Evolutionary conservation across 2,113 vertebrate species (phyloP).

Genomic region (Muntiacus muntjak): DNA sequence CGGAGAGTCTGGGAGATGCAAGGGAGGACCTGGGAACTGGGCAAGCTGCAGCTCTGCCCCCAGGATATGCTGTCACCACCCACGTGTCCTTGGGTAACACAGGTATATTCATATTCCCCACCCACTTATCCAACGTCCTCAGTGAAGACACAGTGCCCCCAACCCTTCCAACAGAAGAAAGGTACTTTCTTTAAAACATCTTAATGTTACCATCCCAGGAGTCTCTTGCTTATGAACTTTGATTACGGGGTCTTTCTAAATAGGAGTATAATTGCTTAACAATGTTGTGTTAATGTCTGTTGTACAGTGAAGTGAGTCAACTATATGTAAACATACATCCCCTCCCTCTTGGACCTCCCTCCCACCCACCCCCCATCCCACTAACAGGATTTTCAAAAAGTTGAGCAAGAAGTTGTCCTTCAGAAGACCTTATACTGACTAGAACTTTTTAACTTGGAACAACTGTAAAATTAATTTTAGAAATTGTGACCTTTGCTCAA

Average conservation of each 20-base stretch:
- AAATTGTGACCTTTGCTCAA: background rate
- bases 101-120: background rate
- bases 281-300: background rate
- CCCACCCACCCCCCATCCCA: background rate
- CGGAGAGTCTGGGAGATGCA: no score
- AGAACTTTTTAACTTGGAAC: background rate
- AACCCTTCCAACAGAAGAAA: background rate
- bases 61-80: fast-evolving
- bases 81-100: background rate
- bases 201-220: background rate
- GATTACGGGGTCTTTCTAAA: background rate
- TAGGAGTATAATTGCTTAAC: background rate
- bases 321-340: background rate
- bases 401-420: background rate
- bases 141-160: background rate
- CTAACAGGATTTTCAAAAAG: background rate
- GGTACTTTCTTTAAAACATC: background rate
- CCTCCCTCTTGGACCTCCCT: background rate
- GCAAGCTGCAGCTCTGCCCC: fast-evolving
- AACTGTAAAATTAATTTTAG: background rate
- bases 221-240: background rate
- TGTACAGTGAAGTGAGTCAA: background rate
- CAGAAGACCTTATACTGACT: background rate
- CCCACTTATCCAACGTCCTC: background rate
- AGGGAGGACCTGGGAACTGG: no score